A percentile compares a stretch with the other conserved stretches of the same genome.
Conservation (phyloP, 2,113 vertebrate genomes). For the Melanerpes formicivorus region DNA sequence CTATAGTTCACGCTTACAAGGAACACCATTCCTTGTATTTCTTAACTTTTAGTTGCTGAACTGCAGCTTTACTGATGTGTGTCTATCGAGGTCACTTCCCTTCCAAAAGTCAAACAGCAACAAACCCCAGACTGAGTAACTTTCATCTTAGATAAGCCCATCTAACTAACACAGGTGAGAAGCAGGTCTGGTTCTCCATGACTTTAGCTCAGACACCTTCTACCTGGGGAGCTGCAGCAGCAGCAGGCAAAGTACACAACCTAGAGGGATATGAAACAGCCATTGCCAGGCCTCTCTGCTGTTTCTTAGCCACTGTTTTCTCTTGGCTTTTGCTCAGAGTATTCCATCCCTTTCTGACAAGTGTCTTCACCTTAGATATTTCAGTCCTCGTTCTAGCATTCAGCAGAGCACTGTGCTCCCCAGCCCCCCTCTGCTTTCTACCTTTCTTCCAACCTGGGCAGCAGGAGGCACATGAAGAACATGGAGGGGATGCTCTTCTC, state of each 20-base stretch:
- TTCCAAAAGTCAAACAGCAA: neutral
- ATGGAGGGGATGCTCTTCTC: neutral
- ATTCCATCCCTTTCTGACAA: neutral
- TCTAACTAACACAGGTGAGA: rapidly evolving
- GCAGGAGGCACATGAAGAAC: neutral
- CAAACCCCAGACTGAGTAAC: neutral
- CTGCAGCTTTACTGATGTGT: neutral
- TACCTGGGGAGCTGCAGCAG: neutral
- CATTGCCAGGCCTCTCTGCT: neutral
- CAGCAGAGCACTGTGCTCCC: rapidly evolving
- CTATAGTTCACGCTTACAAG: neutral
- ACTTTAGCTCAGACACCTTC: neutral
- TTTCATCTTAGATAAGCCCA: neutral
- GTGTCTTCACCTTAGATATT: neutral
- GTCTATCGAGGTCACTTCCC: neutral
- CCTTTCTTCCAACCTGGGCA: neutral
- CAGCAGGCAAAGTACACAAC: neutral
- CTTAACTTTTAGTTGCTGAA: neutral
- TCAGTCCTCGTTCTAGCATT: neutral
- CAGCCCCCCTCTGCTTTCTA: neutral
- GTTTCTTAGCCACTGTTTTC: neutral
- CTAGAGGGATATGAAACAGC: neutral
- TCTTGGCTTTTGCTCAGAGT: neutral
- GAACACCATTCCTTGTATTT: neutral
- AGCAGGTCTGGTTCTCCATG: neutral